A percentile compares a stretch with the other conserved stretches of the same genome.
These are phyloP conservation scores for Cantharis nigra DNA, from an alignment of 2,888 invertebrate genomes.

Conservation along the genomic window DNA sequence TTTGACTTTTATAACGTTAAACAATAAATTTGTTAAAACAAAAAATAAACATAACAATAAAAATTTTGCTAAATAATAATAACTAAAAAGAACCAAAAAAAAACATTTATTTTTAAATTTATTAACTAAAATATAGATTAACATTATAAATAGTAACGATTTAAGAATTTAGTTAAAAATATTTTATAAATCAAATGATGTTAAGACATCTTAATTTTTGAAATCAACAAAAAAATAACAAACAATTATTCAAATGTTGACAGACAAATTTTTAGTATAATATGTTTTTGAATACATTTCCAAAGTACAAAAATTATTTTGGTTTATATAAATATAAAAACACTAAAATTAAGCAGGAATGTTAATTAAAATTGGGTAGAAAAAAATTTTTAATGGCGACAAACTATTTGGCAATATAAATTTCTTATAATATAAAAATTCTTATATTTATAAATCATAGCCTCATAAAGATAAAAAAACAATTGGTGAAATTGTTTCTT, in stretches of 20 bases:
- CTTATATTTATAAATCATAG: constrained; percentile 10
- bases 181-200: no score
- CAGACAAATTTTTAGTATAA: background rate
- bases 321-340: background rate
- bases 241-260: background rate
- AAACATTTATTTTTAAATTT: background rate
- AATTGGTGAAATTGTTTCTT: background rate
- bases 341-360: background rate
- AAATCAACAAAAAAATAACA: background rate
- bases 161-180: background rate
- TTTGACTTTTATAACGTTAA: background rate
- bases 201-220: background rate
- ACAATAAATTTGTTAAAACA: background rate
- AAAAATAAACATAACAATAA: constrained; percentile 1
- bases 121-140: background rate
- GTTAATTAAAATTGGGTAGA: constrained; percentile 9
- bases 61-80: background rate
- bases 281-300: background rate
- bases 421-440: constrained; percentile 1
- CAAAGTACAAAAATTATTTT: background rate
- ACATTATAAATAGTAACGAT: background rate
- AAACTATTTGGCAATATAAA: background rate
- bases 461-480: constrained; percentile 3
- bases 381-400: constrained; percentile 2
- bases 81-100: background rate